Base-by-base conservation (phyloP, 2,113 vertebrate genomes). In the Anhinga anhinga region DNA sequence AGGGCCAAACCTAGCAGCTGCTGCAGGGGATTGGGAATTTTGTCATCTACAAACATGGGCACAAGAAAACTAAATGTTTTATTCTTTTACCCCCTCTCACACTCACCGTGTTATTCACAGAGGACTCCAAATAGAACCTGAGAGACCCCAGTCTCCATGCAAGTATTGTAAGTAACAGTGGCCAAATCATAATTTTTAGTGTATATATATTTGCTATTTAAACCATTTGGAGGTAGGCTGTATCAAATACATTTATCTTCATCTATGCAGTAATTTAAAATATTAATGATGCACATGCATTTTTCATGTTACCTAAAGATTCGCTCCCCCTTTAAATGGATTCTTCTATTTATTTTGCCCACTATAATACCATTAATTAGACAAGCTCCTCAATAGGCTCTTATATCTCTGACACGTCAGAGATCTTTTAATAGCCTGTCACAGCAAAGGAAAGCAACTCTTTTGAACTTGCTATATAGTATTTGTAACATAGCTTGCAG, bases 291-390 rank as follows among this genome's bases (percentile, higher is more conserved):
- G 32, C 50, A 82, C 52, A 79, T 94, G 52, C 42, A 86, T 79
- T 94, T 97, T 93, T 85, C 72, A 95, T 91, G 65, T 85, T 90
- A 80, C 56, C 58, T 95, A 45, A 96, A 95, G 59, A 86, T 95
- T 92, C 8, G 5, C 25, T 92, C 74, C 27, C 61, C 63, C 71
- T 95, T 91, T 55, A 90, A 94, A 90, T 63, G 21, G 23, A 93
- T 74, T 92, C n/a, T 74, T 79, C 55, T 92, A 71, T 94, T 82
- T 88, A 88, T 94, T 93, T 95, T 86, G 49, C 29, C 71, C 32
- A 59, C 63, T 65, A 47, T 25, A 80, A 72, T 77, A 90, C 53
- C 69, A 87, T 94, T 91, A 94, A 93, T 93, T 79, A 95, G 63
- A 47, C 5, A 78, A 81, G 45, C 19, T 66, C 69, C 59, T 59